Conservation (phyloP, 2,797 vertebrate genomes). For the Hafferia zeledoni region DNA sequence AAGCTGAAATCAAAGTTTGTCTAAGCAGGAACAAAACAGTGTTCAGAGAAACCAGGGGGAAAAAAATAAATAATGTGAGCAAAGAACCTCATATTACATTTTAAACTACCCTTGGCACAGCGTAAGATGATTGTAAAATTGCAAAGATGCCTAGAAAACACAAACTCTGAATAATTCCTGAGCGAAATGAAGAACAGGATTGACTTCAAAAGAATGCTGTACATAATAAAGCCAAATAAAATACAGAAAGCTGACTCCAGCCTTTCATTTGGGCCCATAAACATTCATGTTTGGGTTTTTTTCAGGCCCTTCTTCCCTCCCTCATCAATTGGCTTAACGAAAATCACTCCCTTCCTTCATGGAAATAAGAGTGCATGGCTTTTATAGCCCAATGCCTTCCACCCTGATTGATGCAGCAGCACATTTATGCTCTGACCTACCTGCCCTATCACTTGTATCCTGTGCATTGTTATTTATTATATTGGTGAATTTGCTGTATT, state of each 20-base stretch:
- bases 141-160: slow-evolving; percentile 33
- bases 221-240: background rate
- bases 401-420: background rate
- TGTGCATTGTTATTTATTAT: background rate
- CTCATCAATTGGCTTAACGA: background rate
- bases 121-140: slow-evolving; percentile 10
- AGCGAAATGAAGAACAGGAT: background rate
- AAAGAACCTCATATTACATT: slow-evolving; percentile 26
- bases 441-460: background rate
- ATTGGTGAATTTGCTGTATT: background rate
- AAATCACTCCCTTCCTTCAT: background rate
- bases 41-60: background rate
- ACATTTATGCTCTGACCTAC: background rate
- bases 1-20: slow-evolving; percentile 26
- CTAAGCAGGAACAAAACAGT: background rate
- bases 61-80: background rate
- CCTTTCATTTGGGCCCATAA: background rate
- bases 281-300: background rate
- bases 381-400: background rate
- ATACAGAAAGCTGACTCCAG: background rate
- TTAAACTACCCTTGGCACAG: slow-evolving; percentile 29
- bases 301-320: background rate
- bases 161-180: slow-evolving; percentile 33
- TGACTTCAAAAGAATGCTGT: background rate
- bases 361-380: background rate